A percentile compares a stretch with the other conserved stretches of the same genome.
These are phyloP conservation scores for Piezodorus guildinii DNA, from an alignment of 1,140 invertebrate genomes.

Conservation along the genomic window DNA sequence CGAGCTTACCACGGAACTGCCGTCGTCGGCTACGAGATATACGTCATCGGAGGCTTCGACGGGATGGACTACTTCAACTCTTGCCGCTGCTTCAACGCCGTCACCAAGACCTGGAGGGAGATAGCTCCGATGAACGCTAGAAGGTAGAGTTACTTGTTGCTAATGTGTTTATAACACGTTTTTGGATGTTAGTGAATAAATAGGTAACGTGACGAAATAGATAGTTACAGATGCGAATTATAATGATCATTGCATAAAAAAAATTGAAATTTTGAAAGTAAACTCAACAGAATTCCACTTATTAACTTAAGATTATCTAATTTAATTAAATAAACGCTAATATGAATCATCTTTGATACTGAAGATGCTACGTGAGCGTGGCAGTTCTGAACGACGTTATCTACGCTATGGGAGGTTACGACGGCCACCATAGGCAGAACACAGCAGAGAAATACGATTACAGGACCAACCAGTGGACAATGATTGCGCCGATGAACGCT, in stretches of 20 bases:
- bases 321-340: too few species aligned
- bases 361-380: slow-evolving; percentile 52
- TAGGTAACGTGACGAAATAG: too few species aligned
- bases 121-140: slow-evolving; percentile 45
- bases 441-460: slow-evolving; percentile 65
- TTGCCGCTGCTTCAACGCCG: slow-evolving; percentile 50
- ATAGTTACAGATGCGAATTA: too few species aligned
- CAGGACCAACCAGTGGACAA: slow-evolving; percentile 48
- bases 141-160: slow-evolving; percentile 33
- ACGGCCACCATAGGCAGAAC: slow-evolving; percentile 57
- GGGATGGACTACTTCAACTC: slow-evolving; percentile 52
- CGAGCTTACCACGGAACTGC: slow-evolving; percentile 60
- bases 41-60: slow-evolving; percentile 56
- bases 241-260: too few species aligned
- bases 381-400: slow-evolving; percentile 50
- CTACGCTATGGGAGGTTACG: slow-evolving; percentile 66
- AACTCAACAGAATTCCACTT: too few species aligned
- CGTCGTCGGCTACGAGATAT: slow-evolving; percentile 49
- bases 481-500: slow-evolving; percentile 50
- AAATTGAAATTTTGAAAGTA: too few species aligned
- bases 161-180: too few species aligned
- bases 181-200: too few species aligned
- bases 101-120: slow-evolving; percentile 49
- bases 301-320: too few species aligned
- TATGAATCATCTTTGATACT: not conserved